A percentile compares a stretch with the other conserved stretches of the same genome.
phyloP scores from a whole-genome alignment of 2,888 invertebrate species.

The Hydrotaea diabolus region DNA sequence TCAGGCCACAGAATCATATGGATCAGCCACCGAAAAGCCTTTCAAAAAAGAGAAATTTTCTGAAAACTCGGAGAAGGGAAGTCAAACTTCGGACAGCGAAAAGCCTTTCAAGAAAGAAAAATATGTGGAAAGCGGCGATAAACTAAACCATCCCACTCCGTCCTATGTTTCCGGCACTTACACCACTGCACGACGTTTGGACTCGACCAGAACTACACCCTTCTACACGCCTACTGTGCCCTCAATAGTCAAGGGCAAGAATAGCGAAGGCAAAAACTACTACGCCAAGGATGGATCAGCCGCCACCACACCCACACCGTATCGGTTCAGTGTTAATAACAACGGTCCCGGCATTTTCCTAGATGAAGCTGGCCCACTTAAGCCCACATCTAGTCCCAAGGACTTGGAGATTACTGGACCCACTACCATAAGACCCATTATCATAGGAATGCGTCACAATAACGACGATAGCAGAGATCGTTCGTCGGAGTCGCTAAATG shows the following conservation, averaged over 20 bases:
- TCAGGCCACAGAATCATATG: conserved; percentile 3
- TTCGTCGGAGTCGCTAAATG: conserved; percentile 49
- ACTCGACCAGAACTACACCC: conserved; percentile 78
- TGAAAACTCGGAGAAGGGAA: conserved; percentile 27
- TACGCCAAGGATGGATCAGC: conserved; percentile 66
- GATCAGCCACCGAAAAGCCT: conserved; percentile 53
- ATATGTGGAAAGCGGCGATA: conserved; percentile 58
- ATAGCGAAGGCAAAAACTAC: conserved; percentile 73
- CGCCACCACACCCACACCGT: conserved; percentile 73
- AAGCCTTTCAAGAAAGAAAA: conserved; percentile 26
- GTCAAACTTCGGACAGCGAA: conserved; percentile 58
- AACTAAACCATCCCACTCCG: conserved; percentile 71
- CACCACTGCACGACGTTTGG: conserved; percentile 77
- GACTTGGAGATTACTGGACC: conserved; percentile 63
- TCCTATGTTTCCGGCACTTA: conserved; percentile 74
- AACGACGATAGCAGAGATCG: conserved; percentile 65
- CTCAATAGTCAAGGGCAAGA: conserved; percentile 73
- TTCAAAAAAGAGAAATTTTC: conserved; percentile 41
- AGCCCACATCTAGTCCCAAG: conserved; percentile 68
- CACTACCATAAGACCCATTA: conserved; percentile 72
- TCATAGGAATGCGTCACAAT: conserved; percentile 75
- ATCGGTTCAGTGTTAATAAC: conserved; percentile 71
- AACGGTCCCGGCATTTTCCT: conserved; percentile 68
- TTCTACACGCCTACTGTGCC: conserved; percentile 81
- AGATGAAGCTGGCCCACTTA: conserved; percentile 68